Evolutionary conservation across 2,113 vertebrate genomes (phyloP).

Genomic region (Dipodomys ordii): DNA sequence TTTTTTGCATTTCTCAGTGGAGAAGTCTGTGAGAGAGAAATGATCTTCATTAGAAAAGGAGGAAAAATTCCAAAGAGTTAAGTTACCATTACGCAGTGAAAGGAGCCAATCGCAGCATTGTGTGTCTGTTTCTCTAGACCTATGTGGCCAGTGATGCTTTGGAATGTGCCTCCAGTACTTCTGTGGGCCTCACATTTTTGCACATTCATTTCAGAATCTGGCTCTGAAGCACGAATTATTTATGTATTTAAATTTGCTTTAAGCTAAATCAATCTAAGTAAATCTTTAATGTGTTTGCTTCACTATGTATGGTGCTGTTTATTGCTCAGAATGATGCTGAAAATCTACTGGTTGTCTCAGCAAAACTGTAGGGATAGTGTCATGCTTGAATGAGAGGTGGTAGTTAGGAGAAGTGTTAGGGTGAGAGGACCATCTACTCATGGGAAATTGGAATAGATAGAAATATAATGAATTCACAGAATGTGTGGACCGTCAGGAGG

Average conservation of each 20-base stretch:
- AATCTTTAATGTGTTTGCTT: slow-evolving; percentile 85
- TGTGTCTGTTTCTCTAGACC: neutral
- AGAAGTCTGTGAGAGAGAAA: neutral
- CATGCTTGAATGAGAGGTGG: neutral
- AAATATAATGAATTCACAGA: neutral
- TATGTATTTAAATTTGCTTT: slow-evolving; percentile 76
- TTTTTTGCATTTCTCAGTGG: neutral
- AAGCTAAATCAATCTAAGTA: slow-evolving; percentile 85
- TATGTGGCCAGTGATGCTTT: neutral
- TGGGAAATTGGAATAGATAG: neutral
- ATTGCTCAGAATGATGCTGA: slow-evolving; percentile 50
- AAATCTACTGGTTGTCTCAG: slow-evolving; percentile 49
- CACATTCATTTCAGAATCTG: slow-evolving; percentile 78
- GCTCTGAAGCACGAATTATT: slow-evolving; percentile 81
- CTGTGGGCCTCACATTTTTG: neutral
- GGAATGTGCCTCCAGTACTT: neutral
- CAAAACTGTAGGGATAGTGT: neutral
- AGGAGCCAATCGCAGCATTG: neutral
- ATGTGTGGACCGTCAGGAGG: accelerated
- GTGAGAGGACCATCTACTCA: neutral
- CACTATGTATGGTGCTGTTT: slow-evolving; percentile 62
- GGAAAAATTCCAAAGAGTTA: neutral
- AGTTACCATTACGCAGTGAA: neutral
- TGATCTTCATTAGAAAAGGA: neutral
- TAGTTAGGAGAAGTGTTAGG: no score